Conservation (phyloP, 2,888 invertebrate genomes). For the Tetanocera ferruginea region DNA sequence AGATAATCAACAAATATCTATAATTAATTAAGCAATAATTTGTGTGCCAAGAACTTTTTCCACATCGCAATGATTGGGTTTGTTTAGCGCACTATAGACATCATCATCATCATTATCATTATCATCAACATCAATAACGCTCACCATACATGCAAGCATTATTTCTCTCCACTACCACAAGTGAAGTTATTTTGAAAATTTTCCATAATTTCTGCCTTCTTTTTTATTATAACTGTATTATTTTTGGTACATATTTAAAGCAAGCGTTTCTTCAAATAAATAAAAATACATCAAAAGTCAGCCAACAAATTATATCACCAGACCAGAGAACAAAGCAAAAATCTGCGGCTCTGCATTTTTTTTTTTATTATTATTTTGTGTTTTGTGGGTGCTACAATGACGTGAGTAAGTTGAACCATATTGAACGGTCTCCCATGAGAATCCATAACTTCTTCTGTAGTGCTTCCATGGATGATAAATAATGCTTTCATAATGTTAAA, state of each 20-base stretch:
- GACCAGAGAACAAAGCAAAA: not conserved
- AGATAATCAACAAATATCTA: not conserved
- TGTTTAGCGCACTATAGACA: not conserved
- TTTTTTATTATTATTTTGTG: too few relatives aligned
- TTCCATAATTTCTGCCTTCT: not conserved
- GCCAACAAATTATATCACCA: constrained; percentile 1
- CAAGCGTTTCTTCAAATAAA: not conserved
- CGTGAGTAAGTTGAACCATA: constrained; percentile 11
- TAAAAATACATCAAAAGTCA: not conserved
- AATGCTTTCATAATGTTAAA: constrained; percentile 12
- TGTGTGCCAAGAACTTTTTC: constrained; percentile 4
- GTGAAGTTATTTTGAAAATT: constrained; percentile 1
- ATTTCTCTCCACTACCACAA: not conserved
- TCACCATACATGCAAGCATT: not conserved
- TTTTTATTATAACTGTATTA: not conserved
- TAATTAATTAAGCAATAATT: constrained; percentile 17
- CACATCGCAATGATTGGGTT: too few relatives aligned
- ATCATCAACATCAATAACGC: not conserved
- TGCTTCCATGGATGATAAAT: not conserved
- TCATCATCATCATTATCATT: not conserved
- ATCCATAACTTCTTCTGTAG: not conserved
- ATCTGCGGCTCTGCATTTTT: not conserved
- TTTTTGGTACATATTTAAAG: not conserved
- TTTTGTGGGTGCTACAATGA: not conserved
- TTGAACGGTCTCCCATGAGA: constrained; percentile 26